phyloP scores from a whole-genome alignment of 2,888 invertebrate genomes.

The Scaptodrosophila latifasciaeformis region DNA sequence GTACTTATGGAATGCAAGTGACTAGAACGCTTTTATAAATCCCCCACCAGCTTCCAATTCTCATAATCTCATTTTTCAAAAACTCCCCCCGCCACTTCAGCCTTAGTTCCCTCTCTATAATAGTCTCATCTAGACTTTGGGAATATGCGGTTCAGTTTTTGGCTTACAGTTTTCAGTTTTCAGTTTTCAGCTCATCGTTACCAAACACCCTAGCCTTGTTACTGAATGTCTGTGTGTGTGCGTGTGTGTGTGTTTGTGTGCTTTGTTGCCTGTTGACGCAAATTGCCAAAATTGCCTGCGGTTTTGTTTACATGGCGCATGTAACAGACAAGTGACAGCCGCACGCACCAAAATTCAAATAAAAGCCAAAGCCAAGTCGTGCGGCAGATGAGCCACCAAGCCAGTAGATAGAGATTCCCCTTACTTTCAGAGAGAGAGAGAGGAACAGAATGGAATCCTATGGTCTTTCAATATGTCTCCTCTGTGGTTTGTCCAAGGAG shows the following conservation, averaged over 20 bases:
- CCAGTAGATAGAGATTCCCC: too few relatives aligned
- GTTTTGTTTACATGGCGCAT: constrained; percentile 68
- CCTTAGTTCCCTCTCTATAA: too few relatives aligned
- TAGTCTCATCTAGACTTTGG: too few relatives aligned
- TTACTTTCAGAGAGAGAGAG: not conserved
- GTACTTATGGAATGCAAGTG: too few relatives aligned
- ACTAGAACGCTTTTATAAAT: too few relatives aligned
- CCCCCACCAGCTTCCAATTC: too few relatives aligned
- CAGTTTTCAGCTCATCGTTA: too few relatives aligned
- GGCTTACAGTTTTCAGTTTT: too few relatives aligned
- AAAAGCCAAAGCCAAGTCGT: constrained; percentile 64
- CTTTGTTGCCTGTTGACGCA: constrained; percentile 61
- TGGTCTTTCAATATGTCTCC: too few relatives aligned
- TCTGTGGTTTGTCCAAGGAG: not conserved
- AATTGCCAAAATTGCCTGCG: constrained; percentile 69
- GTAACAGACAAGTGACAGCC: constrained; percentile 69
- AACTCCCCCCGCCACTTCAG: too few relatives aligned
- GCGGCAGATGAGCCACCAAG: not conserved
- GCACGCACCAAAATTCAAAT: constrained; percentile 68
- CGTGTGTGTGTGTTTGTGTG: not conserved
- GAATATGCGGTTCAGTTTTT: constrained; percentile 10
- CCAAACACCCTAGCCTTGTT: too few relatives aligned
- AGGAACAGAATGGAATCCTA: not conserved
- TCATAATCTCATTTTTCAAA: too few relatives aligned
- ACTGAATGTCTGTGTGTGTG: not conserved